Evolutionary conservation across 1,140 invertebrate species (phyloP).

Genomic region (Diorhabda elongata): DNA sequence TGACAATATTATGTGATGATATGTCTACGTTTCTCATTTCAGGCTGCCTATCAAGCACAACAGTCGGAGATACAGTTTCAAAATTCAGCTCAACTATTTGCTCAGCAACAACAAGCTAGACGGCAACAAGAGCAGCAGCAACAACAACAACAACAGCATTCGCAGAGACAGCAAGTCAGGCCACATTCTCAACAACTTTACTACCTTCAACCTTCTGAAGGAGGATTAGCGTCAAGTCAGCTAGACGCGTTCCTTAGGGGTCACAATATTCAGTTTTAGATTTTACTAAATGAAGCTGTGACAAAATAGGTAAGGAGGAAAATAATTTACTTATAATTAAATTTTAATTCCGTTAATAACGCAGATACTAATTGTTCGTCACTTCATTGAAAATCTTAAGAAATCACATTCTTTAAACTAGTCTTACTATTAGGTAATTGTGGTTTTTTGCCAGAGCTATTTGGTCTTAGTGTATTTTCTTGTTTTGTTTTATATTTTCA

Average conservation of each 20-base stretch:
- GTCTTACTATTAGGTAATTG: too few relatives aligned
- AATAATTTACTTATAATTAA: too few relatives aligned
- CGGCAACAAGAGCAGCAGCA: slow-evolving; percentile 47
- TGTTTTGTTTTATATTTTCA: too few relatives aligned
- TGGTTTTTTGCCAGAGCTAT: too few relatives aligned
- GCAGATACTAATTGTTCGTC: too few relatives aligned
- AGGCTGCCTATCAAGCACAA: slow-evolving; percentile 67
- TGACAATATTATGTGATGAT: too few relatives aligned
- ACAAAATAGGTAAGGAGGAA: background rate
- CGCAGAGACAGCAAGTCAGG: slow-evolving; percentile 44
- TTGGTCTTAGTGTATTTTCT: too few relatives aligned
- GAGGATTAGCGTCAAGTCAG: slow-evolving; percentile 52
- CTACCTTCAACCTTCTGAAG: slow-evolving; percentile 55
- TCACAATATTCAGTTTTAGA: slow-evolving; percentile 62
- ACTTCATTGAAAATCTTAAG: too few relatives aligned
- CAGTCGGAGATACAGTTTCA: slow-evolving; percentile 63
- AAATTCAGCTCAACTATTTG: slow-evolving; percentile 69
- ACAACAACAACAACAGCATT: slow-evolving; percentile 48
- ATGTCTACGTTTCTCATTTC: background rate
- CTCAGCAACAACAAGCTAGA: slow-evolving; percentile 61
- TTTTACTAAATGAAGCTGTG: slow-evolving; percentile 7
- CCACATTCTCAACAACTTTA: slow-evolving; percentile 58
- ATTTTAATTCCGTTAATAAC: too few relatives aligned
- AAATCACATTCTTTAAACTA: too few relatives aligned
- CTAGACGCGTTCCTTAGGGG: slow-evolving; percentile 77